A percentile compares a stretch with the other conserved stretches of the same genome.
Evolutionary conservation across 2,888 invertebrate genomes (phyloP).

Genomic region (Orchesella flavescens): DNA sequence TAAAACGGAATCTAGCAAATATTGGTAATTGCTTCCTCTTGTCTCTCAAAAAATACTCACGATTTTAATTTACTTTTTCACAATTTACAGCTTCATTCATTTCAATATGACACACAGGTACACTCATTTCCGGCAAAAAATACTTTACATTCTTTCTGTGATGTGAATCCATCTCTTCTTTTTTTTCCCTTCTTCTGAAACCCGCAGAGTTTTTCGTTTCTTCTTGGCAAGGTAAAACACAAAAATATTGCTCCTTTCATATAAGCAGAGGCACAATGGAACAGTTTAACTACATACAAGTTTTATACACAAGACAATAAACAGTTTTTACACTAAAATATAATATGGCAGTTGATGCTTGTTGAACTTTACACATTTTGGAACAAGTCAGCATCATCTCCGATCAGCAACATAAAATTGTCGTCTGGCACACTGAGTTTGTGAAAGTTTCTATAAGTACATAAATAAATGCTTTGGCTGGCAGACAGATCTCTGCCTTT

Average conservation of each 20-base stretch:
- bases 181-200: not conserved
- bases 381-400: too few species aligned
- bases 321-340: not conserved
- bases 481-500: not conserved
- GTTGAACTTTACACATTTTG: not conserved
- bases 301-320: not conserved
- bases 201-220: not conserved
- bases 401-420: too few species aligned
- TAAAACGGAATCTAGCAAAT: not conserved
- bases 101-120: slow-evolving; percentile 23
- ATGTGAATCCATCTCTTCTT: not conserved
- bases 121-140: slow-evolving; percentile 35
- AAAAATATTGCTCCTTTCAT: not conserved
- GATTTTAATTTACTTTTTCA: not conserved
- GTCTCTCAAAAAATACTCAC: not conserved
- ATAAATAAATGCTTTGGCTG: not conserved
- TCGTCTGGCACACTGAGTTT: not conserved
- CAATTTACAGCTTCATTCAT: not conserved
- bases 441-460: slow-evolving; percentile 4
- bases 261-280: slow-evolving; percentile 25
- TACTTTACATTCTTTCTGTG: not conserved
- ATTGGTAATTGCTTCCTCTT: not conserved
- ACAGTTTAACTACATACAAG: slow-evolving; percentile 3
- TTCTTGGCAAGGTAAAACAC: not conserved
- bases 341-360: slow-evolving; percentile 5